Conservation (phyloP, 2,888 invertebrate species). For the Macrostomum cliftonense region DNA sequence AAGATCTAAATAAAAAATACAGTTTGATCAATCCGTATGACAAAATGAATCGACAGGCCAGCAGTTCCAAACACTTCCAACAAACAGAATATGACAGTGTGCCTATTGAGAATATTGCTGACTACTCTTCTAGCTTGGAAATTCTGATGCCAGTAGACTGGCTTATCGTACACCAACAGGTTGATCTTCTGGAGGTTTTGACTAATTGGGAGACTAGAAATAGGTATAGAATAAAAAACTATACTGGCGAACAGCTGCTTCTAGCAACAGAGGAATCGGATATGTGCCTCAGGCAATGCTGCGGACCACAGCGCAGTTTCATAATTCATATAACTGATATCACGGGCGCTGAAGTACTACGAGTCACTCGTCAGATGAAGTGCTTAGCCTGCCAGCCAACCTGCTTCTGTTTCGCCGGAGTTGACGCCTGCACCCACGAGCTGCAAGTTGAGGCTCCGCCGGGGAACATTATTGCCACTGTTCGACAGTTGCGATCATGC, state of each 20-base stretch:
- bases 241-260: constrained; percentile 25
- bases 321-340: constrained; percentile 36
- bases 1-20: too few species aligned
- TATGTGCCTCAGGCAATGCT: constrained; percentile 30
- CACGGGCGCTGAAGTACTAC: constrained; percentile 26
- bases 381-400: constrained; percentile 20
- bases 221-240: constrained; percentile 25
- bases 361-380: constrained; percentile 24
- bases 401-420: constrained; percentile 23
- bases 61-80: too few species aligned
- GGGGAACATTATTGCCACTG: constrained; percentile 25
- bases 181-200: constrained; percentile 14
- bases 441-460: constrained; percentile 27
- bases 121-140: constrained; percentile 17
- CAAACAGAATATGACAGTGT: too few species aligned
- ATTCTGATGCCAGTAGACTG: constrained; percentile 25
- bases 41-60: too few species aligned
- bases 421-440: constrained; percentile 21
- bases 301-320: constrained; percentile 32
- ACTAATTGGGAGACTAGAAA: constrained; percentile 25
- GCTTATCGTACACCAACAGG: constrained; percentile 18
- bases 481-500: constrained; percentile 27
- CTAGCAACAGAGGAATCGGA: constrained; percentile 33
- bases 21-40: too few species aligned
- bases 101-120: too few species aligned